Evolutionary conservation across 2,797 vertebrate genomes (phyloP).

Genomic region (Macropodus opercularis): DNA sequence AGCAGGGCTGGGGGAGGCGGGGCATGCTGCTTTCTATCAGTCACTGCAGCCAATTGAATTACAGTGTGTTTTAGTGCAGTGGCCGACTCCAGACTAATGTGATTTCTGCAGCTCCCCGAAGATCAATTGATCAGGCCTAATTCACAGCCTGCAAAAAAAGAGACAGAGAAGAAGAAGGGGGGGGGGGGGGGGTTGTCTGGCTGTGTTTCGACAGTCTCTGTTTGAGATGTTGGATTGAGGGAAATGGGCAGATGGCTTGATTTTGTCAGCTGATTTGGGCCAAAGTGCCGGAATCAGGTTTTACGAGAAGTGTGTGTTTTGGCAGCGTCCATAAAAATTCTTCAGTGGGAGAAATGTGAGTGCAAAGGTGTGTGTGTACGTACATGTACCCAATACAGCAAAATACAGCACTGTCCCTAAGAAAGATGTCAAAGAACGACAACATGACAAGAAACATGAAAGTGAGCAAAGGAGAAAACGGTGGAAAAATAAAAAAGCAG

Average conservation of each 20-base stretch:
- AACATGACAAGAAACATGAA: background rate
- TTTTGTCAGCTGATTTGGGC: constrained; percentile 70
- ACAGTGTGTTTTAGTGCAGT: constrained; percentile 97
- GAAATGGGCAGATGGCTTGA: constrained; percentile 68
- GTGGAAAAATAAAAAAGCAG: no score
- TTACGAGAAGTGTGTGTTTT: constrained; percentile 64
- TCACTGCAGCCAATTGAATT: constrained; percentile 97
- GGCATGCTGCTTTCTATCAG: constrained; percentile 93
- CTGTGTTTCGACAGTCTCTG: constrained; percentile 47
- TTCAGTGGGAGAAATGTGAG: constrained; percentile 11
- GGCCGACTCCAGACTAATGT: constrained; percentile 99
- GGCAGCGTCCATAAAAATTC: constrained; percentile 57
- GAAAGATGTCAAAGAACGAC: background rate
- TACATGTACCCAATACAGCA: background rate
- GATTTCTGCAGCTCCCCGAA: constrained; percentile 97
- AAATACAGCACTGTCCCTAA: background rate
- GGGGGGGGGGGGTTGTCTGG: constrained; percentile 41
- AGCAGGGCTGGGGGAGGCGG: constrained; percentile 76
- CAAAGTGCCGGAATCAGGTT: constrained; percentile 63
- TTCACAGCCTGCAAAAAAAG: constrained; percentile 88
- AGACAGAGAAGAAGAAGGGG: constrained; percentile 49
- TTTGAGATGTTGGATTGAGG: constrained; percentile 65
- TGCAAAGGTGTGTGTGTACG: constrained; percentile 4
- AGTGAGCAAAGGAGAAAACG: background rate
- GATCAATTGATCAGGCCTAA: constrained; percentile 99